Evolutionary conservation across 2,113 vertebrate genomes (phyloP).

Genomic region (Apteryx owenii): DNA sequence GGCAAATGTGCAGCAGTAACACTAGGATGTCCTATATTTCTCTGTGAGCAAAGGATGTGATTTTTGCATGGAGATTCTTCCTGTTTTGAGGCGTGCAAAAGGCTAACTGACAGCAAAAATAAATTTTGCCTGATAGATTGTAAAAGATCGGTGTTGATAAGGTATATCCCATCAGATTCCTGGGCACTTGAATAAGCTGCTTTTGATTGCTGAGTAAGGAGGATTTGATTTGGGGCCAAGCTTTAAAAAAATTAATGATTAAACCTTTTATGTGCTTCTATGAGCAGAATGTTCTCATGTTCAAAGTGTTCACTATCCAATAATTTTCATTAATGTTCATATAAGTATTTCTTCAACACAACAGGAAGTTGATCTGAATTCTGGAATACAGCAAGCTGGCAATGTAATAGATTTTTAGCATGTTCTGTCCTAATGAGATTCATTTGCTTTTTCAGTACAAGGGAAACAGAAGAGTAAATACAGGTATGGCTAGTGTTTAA

Average conservation of each 20-base stretch:
- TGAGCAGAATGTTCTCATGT: neutral
- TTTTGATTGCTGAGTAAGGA: neutral
- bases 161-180: neutral
- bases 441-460: conserved; percentile 26
- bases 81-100: neutral
- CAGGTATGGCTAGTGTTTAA: neutral
- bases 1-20: neutral
- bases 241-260: neutral
- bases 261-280: neutral
- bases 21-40: neutral
- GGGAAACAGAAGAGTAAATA: neutral
- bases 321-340: neutral
- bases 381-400: neutral
- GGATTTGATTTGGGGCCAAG: neutral
- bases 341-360: neutral
- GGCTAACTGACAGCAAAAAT: neutral
- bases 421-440: neutral
- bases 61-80: neutral
- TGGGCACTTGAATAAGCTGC: neutral
- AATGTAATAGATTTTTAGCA: neutral
- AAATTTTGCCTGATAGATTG: neutral
- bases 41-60: neutral
- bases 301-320: neutral
- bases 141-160: neutral
- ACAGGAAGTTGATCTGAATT: neutral